phyloP scores from a whole-genome alignment of 2,888 invertebrate species.

The Cheilosia pagana region DNA sequence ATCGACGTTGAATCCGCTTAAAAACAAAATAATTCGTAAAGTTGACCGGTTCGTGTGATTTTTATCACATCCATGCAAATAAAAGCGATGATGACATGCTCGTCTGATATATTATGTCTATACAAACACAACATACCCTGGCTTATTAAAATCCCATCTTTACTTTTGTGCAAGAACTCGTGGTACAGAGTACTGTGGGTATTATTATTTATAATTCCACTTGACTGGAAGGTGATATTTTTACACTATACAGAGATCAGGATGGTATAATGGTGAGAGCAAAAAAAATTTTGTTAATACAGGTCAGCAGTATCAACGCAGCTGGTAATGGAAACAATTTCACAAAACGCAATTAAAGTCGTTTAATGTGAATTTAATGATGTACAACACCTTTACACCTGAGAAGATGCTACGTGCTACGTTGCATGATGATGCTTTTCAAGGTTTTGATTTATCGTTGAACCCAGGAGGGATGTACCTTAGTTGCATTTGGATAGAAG shows the following conservation, averaged over 20 bases:
- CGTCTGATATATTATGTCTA: no score
- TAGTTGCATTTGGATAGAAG: not conserved
- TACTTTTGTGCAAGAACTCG: constrained; percentile 13
- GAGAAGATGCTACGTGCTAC: constrained; percentile 2
- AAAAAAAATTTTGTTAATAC: constrained; percentile 27
- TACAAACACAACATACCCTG: constrained; percentile 1
- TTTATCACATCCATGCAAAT: not conserved
- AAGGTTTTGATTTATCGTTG: constrained; percentile 6
- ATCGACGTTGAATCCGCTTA: constrained; percentile 24
- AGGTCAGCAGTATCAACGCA: constrained; percentile 35
- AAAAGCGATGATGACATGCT: not conserved
- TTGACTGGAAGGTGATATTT: constrained; percentile 3
- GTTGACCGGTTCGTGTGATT: constrained; percentile 31
- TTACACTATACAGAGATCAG: not conserved
- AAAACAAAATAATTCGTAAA: constrained; percentile 11
- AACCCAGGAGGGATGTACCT: not conserved
- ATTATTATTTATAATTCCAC: constrained; percentile 63
- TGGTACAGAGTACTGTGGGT: constrained; percentile 13
- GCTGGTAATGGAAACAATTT: constrained; percentile 54
- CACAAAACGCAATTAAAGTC: constrained; percentile 15
- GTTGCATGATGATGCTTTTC: constrained; percentile 9
- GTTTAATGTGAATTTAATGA: constrained; percentile 67
- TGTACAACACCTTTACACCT: constrained; percentile 42
- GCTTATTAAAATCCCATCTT: constrained; percentile 65
- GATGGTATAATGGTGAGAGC: not conserved